phyloP scores from a whole-genome alignment of 2,888 invertebrate genomes.

The Hymenopus coronatus region DNA sequence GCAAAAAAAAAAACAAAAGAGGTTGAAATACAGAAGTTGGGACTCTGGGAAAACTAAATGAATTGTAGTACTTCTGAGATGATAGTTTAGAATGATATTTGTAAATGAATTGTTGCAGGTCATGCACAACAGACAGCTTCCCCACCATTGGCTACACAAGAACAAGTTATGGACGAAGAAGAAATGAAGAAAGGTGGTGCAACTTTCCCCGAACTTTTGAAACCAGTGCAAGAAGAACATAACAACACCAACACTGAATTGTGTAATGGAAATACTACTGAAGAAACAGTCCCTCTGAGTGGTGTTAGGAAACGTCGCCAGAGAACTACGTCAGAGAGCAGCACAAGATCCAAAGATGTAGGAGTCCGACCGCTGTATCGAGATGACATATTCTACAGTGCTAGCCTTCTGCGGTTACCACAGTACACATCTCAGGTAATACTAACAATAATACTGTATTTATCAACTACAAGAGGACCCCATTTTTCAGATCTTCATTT shows the following conservation, averaged over 20 bases:
- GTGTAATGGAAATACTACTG: neutral
- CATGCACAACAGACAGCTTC: neutral
- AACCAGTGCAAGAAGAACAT: conserved; percentile 24
- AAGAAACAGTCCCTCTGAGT: neutral
- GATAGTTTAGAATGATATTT: too few species aligned
- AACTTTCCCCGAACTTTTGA: conserved; percentile 3
- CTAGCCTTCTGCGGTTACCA: conserved; percentile 78
- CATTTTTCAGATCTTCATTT: too few species aligned
- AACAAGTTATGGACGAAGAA: neutral
- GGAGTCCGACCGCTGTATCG: conserved; percentile 69
- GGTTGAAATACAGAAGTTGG: too few species aligned
- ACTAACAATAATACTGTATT: too few species aligned
- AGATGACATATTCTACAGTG: conserved; percentile 89
- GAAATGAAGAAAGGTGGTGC: conserved; percentile 3
- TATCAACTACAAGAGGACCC: too few species aligned
- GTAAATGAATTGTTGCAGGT: neutral
- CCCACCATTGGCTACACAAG: neutral
- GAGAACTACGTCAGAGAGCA: conserved; percentile 37
- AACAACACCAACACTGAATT: neutral
- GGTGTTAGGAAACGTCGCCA: conserved; percentile 40
- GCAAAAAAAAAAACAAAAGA: too few species aligned
- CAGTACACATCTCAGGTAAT: conserved; percentile 73
- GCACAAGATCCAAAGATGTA: conserved; percentile 21
- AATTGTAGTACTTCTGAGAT: too few species aligned
- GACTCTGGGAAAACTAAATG: too few species aligned